Evolutionary conservation across 2,888 invertebrate species (phyloP), one percentile per base, ranked within the genome.

Genomic region (Hydrotaea cyrtoneurina): DNA sequence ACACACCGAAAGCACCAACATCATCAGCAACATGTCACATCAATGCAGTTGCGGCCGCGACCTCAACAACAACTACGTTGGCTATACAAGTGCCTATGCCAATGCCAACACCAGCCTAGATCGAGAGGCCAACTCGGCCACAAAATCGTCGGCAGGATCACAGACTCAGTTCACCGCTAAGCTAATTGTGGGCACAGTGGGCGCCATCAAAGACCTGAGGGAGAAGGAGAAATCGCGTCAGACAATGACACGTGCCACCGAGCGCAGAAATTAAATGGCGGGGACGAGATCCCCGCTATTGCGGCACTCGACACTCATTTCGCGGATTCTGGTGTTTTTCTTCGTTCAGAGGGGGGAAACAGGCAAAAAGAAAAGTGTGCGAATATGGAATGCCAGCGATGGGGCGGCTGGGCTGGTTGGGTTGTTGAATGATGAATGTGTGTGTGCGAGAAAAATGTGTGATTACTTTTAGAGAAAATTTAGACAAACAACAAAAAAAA

Each of bases 131-230:
- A 90, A 89, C 74, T 85, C 87, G 19, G 76, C 86, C 21, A 86
- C 86, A 73, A 87, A 88, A 80, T 86, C 87, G 55, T 83, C 88
- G 36, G 15, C 81, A n/a, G 85, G 89, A 43, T 87, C 89, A 80
- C 91, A 90, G 82, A 89, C 92, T 71, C 91, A 95, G 93, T 94
- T 95, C 91, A 95, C 95, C 87, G 95, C 95, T 91, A 95, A 96
- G 93, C 95, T 95, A 86, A 94, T 95, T 91, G 95, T 95, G 91
- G 95, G 95, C 85, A 95, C 95, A 88, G 95, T 95, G 90, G 94
- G 95, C 86, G 94, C 95, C 90, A 95, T 96, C 93, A 95, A 95
- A 93, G 95, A 95, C 92, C 93, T 95, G 91, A 95, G 95, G 89
- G 94, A 95, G 91, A 95, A 95, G 90, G 95, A 95, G 91, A 94